Evolutionary conservation across 2,113 vertebrate species (phyloP).

Genomic region (Ictalurus punctatus): DNA sequence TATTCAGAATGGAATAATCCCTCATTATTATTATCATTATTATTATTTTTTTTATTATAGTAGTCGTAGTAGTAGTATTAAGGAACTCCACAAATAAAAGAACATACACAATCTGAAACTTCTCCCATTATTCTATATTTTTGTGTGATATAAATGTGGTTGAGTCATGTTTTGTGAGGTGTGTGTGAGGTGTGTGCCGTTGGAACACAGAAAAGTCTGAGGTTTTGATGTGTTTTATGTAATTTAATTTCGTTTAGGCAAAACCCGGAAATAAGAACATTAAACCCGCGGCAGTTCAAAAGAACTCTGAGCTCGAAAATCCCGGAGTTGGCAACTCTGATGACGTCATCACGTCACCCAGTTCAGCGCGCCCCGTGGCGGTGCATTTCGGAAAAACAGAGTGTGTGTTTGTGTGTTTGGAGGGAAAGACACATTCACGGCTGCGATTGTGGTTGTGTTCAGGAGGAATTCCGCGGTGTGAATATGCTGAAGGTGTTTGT

Average conservation of each 20-base stretch:
- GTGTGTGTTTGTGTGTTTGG: neutral
- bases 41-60: too few relatives aligned
- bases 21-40: too few relatives aligned
- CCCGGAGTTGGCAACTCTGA: neutral
- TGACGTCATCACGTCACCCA: neutral
- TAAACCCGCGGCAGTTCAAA: neutral
- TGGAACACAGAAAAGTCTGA: neutral
- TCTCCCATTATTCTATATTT: too few relatives aligned
- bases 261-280: neutral
- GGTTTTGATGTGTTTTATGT: too few relatives aligned
- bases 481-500: slow-evolving; percentile 61
- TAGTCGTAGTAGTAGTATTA: too few relatives aligned
- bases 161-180: neutral
- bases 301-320: neutral
- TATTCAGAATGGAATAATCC: too few relatives aligned
- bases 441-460: neutral
- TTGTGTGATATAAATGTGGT: too few relatives aligned
- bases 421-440: neutral
- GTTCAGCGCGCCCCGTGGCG: neutral
- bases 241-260: neutral
- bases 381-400: neutral
- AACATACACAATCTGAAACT: too few relatives aligned
- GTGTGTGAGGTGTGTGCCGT: neutral
- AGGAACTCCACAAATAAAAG: too few relatives aligned
- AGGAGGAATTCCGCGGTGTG: neutral